phyloP scores from a whole-genome alignment of 2,113 vertebrate genomes.

The Paedocypris sp. region DNA sequence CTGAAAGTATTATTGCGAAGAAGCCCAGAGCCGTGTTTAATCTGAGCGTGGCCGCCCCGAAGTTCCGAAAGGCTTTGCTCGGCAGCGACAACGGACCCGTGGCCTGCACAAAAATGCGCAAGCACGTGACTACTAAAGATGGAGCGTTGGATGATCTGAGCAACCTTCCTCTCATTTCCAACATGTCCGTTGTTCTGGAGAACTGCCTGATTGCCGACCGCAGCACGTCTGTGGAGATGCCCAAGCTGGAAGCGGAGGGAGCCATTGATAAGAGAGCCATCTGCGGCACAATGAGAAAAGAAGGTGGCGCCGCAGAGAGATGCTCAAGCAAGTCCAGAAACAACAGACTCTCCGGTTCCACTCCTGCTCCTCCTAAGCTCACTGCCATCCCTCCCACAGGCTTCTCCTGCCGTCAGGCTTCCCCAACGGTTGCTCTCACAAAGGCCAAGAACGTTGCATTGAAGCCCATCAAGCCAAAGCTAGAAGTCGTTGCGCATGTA shows the following conservation, averaged over 20 bases:
- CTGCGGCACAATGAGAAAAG: slow-evolving; percentile 73
- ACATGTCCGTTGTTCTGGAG: slow-evolving; percentile 86
- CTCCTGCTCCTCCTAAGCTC: slow-evolving; percentile 85
- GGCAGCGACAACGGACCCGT: slow-evolving; percentile 67
- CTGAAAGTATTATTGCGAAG: slow-evolving; percentile 72
- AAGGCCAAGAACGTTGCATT: slow-evolving; percentile 84
- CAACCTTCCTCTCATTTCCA: slow-evolving; percentile 89
- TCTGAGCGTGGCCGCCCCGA: slow-evolving; percentile 72
- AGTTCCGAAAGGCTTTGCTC: slow-evolving; percentile 75
- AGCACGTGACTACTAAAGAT: slow-evolving; percentile 83
- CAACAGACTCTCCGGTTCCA: slow-evolving; percentile 81
- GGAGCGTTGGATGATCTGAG: slow-evolving; percentile 73
- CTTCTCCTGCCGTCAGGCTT: slow-evolving; percentile 66
- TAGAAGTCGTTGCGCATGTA: slow-evolving; percentile 83
- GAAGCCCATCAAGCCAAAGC: slow-evolving; percentile 97
- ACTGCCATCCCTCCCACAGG: slow-evolving; percentile 90
- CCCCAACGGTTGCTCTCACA: slow-evolving; percentile 76
- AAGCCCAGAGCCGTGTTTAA: slow-evolving; percentile 72
- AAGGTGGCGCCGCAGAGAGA: slow-evolving; percentile 83
- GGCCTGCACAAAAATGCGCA: slow-evolving; percentile 72
- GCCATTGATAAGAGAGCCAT: slow-evolving; percentile 82
- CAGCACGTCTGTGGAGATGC: slow-evolving; percentile 80
- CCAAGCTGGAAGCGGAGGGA: slow-evolving; percentile 91
- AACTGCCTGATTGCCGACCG: slow-evolving; percentile 77
- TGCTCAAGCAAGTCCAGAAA: slow-evolving; percentile 81